Base-by-base conservation (phyloP, 2,113 vertebrate genomes). In the Xiphorhynchus elegans region DNA sequence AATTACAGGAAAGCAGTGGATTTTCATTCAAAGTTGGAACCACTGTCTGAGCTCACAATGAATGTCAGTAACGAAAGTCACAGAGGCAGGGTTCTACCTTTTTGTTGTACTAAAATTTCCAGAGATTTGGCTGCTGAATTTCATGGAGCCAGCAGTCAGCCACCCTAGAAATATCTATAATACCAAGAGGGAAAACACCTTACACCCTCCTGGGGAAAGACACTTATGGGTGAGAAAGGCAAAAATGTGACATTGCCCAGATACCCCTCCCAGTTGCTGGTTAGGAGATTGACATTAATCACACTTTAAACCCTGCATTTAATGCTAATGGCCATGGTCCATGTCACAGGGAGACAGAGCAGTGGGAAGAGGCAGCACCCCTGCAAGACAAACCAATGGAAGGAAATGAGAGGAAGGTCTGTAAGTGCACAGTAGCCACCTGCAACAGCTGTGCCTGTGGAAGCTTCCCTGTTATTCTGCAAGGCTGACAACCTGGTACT, bases 161-260 rank as follows among this genome's bases (percentile, higher is more conserved):
- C 21, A 40, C 31, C 11, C 60, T 13, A 35, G 77, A 67, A 74
- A 31, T 9, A 42, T 2, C 31, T 46, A 0, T 11, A 37, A 69
- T 7, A 39, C 28, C 23, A 47, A 42, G 47, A 29, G 21, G 28
- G 23, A 77, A 49, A 59, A 42, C 2, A 2, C 39, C 42, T 82
- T 58, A 49, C 18, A 23, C 17, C 13, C 2, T 64, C 33, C 44
- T 42, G 20, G 31, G 10, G 7, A 60, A 21, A 0, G 0, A 58
- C 35, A 31, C 35, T 37, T 46, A 46, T 0, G 4, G 35, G 53
- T 39, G n/a, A 76, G 33, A 70, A 53, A 44, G 50, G 37, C n/a
- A 80, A 44, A 44, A 84, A 52, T 1, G 4, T 2, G 12, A 9
- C n/a, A 46, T 5, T 58, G 37, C 37, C 81, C 12, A 67, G 11